These are phyloP conservation scores for Cylindroiulus punctatus DNA, from an alignment of 2,888 invertebrate genomes.

Conservation along the genomic window DNA sequence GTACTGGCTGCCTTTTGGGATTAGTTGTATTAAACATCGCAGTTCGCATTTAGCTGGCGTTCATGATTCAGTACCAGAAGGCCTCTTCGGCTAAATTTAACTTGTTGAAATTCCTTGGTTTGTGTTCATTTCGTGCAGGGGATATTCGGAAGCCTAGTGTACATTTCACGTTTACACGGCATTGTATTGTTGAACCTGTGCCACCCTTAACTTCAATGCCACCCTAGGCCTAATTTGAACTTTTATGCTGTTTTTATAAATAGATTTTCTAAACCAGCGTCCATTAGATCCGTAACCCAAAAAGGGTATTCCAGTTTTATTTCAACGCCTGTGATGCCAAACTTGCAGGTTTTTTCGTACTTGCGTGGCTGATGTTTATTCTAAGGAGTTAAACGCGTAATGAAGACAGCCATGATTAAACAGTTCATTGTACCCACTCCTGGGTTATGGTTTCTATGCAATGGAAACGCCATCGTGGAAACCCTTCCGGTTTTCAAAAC, in stretches of 20 bases:
- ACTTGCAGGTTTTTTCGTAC: neutral
- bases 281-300: neutral
- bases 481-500: too few relatives aligned
- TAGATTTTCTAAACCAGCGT: neutral
- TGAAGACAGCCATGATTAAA: neutral
- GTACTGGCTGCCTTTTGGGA: too few relatives aligned
- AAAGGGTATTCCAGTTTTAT: conserved; percentile 22
- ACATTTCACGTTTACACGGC: neutral
- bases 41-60: neutral
- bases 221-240: neutral
- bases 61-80: conserved; percentile 8
- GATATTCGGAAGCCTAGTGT: neutral
- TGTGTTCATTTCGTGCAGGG: conserved; percentile 6
- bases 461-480: too few relatives aligned
- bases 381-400: neutral
- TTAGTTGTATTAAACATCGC: neutral
- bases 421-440: neutral
- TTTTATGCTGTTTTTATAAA: conserved; percentile 19
- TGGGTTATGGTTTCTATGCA: neutral
- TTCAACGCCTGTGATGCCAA: neutral
- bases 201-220: neutral
- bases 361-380: neutral
- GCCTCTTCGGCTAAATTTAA: neutral
- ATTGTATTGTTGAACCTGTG: conserved; percentile 15
- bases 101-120: neutral